Evolutionary conservation across 2,888 invertebrate genomes (phyloP).

Genomic region (Polydrusus pterygomalis): DNA sequence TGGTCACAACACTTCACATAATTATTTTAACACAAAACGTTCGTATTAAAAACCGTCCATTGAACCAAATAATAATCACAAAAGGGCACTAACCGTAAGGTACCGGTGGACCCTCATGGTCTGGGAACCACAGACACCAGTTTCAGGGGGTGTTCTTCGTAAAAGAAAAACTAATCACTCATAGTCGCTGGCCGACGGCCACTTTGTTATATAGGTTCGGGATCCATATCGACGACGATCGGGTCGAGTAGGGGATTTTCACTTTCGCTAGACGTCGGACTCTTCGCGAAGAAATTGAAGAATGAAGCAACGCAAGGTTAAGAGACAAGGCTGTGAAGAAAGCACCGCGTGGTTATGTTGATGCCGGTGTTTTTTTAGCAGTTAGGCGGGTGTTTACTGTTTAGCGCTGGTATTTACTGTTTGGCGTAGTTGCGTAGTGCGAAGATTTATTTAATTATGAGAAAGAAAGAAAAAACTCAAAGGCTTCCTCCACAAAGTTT

Average conservation of each 20-base stretch:
- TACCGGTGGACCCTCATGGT: conserved; percentile 77
- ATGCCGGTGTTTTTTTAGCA: not conserved
- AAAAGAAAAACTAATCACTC: conserved; percentile 53
- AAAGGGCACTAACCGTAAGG: conserved; percentile 76
- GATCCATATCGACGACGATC: conserved; percentile 12
- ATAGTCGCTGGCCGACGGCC: conserved; percentile 44
- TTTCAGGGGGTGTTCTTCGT: conserved; percentile 36
- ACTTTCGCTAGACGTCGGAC: conserved; percentile 49
- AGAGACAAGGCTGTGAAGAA: conserved; percentile 50
- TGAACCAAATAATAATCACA: conserved; percentile 60
- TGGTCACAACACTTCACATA: conserved; percentile 12
- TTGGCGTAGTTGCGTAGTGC: too few species aligned
- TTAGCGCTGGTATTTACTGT: too few species aligned
- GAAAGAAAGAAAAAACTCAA: too few species aligned
- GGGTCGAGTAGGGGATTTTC: conserved; percentile 37
- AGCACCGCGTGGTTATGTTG: conserved; percentile 11
- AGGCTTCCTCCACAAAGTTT: too few species aligned
- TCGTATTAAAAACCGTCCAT: conserved; percentile 48
- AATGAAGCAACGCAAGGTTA: conserved; percentile 53
- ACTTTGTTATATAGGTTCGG: conserved; percentile 67
- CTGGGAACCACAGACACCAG: conserved; percentile 54
- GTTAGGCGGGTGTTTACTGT: not conserved
- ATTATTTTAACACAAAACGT: conserved; percentile 15
- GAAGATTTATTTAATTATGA: too few species aligned
- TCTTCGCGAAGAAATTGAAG: conserved; percentile 38